phyloP scores from a whole-genome alignment of 2,113 vertebrate genomes.

The Oreamnos americanus region DNA sequence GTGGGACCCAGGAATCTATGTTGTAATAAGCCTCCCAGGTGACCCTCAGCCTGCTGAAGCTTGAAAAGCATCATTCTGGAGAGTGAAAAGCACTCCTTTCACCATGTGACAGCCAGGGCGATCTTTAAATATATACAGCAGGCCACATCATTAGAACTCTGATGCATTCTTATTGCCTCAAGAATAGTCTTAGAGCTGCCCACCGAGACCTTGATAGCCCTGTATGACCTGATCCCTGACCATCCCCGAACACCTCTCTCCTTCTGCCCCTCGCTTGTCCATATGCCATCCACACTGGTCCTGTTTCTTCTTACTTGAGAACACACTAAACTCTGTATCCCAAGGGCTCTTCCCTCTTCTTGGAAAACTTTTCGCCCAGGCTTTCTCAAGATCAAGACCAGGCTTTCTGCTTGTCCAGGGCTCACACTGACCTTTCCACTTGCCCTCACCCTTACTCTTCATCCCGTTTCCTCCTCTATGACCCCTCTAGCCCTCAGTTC shows the following conservation, averaged over 20 bases:
- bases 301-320: neutral
- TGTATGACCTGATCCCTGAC: neutral
- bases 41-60: neutral
- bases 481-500: neutral
- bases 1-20: neutral
- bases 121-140: neutral
- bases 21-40: neutral
- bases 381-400: neutral
- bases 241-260: neutral
- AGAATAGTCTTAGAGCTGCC: neutral
- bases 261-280: neutral
- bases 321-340: too few species aligned
- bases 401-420: neutral
- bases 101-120: neutral
- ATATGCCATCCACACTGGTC: neutral
- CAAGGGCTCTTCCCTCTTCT: neutral
- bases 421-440: neutral
- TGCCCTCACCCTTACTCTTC: neutral
- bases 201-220: fast-evolving
- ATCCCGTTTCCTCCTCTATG: neutral
- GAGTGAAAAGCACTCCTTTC: neutral
- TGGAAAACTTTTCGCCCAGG: neutral
- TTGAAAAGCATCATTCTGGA: neutral
- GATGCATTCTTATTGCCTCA: neutral
- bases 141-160: neutral